Percentiles rank a stretch among this genome's conserved stretches.
Evolutionary conservation across 2,888 invertebrate genomes (phyloP).

Genomic region (Rhingia campestris): DNA sequence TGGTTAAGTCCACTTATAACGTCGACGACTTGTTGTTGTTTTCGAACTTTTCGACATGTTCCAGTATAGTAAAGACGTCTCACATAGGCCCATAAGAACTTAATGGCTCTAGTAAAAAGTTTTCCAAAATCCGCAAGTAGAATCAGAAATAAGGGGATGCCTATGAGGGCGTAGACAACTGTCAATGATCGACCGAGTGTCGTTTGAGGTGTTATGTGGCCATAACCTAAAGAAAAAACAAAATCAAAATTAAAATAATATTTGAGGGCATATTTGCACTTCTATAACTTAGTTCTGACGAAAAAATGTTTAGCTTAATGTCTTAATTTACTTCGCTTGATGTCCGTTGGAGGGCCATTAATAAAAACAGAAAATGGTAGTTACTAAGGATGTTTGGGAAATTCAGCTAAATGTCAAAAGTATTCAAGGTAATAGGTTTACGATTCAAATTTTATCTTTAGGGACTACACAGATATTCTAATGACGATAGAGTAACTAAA

Average conservation of each 20-base stretch:
- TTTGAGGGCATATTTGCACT: too few relatives aligned
- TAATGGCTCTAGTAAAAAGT: conserved; percentile 94
- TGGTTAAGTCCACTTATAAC: conserved; percentile 92
- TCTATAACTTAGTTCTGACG: too few relatives aligned
- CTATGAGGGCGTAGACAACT: conserved; percentile 96
- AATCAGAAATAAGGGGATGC: conserved; percentile 97
- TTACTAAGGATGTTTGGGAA: too few relatives aligned
- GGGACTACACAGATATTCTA: too few relatives aligned
- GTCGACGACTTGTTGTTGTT: conserved; percentile 90
- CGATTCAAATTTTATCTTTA: too few relatives aligned
- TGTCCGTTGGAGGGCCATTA: too few relatives aligned
- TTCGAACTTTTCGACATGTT: conserved; percentile 90
- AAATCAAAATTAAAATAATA: background rate
- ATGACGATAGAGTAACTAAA: too few relatives aligned
- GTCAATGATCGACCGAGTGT: conserved; percentile 92
- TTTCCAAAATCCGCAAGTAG: conserved; percentile 97
- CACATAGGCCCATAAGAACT: conserved; percentile 94
- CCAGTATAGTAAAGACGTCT: conserved; percentile 93
- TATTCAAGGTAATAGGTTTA: too few relatives aligned
- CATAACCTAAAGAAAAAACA: conserved; percentile 90
- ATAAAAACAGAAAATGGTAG: too few relatives aligned
- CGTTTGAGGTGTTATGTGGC: conserved; percentile 97
- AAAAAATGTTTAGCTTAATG: too few relatives aligned
- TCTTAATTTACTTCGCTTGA: too few relatives aligned
- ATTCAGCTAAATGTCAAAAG: too few relatives aligned